These are phyloP conservation scores for Eupsittula cactorum DNA, from an alignment of 2,113 vertebrate genomes.

Conservation along the genomic window DNA sequence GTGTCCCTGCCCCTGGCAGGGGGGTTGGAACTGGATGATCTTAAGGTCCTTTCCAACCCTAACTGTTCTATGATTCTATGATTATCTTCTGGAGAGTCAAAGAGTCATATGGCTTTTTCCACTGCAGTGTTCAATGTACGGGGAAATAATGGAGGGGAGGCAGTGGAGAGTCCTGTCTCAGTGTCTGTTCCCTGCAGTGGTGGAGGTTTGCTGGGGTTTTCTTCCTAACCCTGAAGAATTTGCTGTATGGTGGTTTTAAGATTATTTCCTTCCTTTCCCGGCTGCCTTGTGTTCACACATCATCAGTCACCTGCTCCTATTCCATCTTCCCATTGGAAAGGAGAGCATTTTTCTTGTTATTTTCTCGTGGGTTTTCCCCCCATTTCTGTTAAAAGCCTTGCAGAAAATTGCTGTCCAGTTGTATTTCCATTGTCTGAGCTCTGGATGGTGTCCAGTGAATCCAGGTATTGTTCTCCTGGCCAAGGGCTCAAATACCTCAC, in stretches of 20 bases:
- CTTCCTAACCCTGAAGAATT: background rate
- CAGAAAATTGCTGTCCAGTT: background rate
- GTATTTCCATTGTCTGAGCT: background rate
- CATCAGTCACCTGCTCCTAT: background rate
- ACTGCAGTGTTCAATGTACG: background rate
- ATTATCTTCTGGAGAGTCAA: background rate
- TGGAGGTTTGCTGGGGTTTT: background rate
- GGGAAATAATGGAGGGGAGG: background rate
- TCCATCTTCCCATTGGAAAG: background rate
- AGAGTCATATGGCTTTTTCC: background rate
- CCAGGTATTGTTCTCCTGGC: background rate
- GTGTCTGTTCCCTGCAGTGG: fast-evolving
- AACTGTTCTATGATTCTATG: too few relatives aligned
- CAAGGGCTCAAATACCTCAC: background rate
- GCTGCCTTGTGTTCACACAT: background rate
- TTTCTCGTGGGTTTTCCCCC: background rate
- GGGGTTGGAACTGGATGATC: too few relatives aligned
- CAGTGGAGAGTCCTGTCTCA: background rate
- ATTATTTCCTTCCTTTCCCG: background rate
- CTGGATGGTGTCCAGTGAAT: background rate
- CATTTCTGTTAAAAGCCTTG: background rate
- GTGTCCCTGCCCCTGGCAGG: too few relatives aligned
- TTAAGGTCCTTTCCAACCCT: too few relatives aligned
- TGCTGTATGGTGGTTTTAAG: background rate
- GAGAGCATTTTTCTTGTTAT: background rate